A percentile compares a stretch with the other conserved stretches of the same genome.
These are phyloP conservation scores for Nasonia giraulti DNA, from an alignment of 1,140 invertebrate genomes.

Conservation along the genomic window DNA sequence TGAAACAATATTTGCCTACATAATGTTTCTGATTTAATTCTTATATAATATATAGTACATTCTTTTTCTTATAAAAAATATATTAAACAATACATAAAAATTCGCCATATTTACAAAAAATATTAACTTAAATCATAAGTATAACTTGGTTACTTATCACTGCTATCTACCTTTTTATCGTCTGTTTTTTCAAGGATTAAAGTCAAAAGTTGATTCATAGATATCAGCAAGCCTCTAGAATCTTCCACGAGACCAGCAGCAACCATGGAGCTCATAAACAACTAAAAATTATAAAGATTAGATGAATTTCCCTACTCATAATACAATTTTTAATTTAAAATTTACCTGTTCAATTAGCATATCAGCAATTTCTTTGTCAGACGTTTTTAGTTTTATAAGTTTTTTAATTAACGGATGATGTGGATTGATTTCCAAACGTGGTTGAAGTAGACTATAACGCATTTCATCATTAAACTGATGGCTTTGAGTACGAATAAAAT, in stretches of 20 bases:
- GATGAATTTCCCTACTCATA: background rate
- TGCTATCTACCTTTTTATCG: background rate
- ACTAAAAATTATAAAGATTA: constrained; percentile 71
- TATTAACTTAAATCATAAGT: background rate
- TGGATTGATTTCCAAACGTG: constrained; percentile 94
- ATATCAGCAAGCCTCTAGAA: constrained; percentile 86
- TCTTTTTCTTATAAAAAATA: constrained; percentile 24
- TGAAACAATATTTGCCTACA: constrained; percentile 71
- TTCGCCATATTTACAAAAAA: constrained; percentile 38
- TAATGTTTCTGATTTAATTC: constrained; percentile 10
- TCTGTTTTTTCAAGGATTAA: constrained; percentile 89
- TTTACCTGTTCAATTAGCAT: constrained; percentile 90
- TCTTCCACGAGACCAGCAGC: constrained; percentile 95
- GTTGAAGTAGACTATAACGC: constrained; percentile 89
- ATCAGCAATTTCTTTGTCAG: constrained; percentile 87
- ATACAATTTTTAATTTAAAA: constrained; percentile 29
- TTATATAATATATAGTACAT: constrained; percentile 6
- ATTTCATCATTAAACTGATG: constrained; percentile 90
- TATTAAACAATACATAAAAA: background rate
- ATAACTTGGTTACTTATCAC: background rate
- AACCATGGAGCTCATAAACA: constrained; percentile 96
- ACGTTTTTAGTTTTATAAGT: constrained; percentile 82
- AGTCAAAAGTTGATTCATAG: constrained; percentile 91
- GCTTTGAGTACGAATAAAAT: constrained; percentile 93
- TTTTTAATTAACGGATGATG: constrained; percentile 95